Base-by-base conservation (phyloP, 1,140 invertebrate species). In the Drosophila tristis region DNA sequence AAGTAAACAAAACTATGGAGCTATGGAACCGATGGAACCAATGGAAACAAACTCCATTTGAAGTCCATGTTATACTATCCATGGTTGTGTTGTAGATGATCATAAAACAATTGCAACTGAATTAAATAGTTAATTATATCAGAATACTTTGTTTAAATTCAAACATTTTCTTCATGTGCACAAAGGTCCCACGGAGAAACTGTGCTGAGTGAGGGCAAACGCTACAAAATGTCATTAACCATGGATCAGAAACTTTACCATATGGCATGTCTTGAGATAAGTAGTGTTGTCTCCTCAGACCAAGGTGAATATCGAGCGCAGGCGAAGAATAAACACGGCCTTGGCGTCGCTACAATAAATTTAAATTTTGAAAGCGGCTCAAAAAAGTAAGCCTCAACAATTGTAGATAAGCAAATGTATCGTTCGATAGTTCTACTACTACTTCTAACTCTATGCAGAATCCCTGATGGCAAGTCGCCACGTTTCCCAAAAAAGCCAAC, bases 401-500 rank as follows among this genome's bases (percentile, higher is more conserved):
- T 47, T 51, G 29, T 13, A 70, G 43, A 68, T 56, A 66, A 26
- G 23, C 5, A 26, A 60, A 49, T 26, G 29, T 61, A 25, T 45
- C 66, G 66, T 51, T 45, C 39, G 56, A 20, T 49, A 47, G 55
- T 23, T 47, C 55, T 43, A 20, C 43, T 55, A 57, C 50, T 47
- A 42, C 45, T 70, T 74, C 39, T 50, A 77, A 77, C 66, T 78
- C 76, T 80, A 76, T 77, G 60, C 93, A 98, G 97, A 95, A 97
- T 98, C 93, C 97, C 97, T 29, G 97, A 98, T 84, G 98, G 97
- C 73, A 98, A 98, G 93, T 95, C 97, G 63, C 98, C 98, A 49
- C 94, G 98, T 80, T 99, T 99, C 93, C 98, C 98, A 47, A 98
- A 98, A 94, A 99, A 99, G 92, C 98, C 98, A 56, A 98, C 97